phyloP scores from a whole-genome alignment of 2,888 invertebrate species.

The Onchidella celtica region DNA sequence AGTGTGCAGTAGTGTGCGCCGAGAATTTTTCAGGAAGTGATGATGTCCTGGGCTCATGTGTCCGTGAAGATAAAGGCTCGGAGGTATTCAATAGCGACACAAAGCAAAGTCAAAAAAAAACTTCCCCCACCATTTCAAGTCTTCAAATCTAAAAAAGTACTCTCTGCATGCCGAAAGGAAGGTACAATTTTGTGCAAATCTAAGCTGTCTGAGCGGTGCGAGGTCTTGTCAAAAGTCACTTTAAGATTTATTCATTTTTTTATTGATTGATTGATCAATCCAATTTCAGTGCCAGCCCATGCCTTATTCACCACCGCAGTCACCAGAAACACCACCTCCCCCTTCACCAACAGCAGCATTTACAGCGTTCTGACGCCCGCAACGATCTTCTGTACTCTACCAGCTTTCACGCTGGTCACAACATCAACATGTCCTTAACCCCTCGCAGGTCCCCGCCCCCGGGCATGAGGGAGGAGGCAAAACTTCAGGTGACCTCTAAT shows the following conservation, averaged over 20 bases:
- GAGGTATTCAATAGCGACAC: too few relatives aligned
- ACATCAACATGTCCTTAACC: neutral
- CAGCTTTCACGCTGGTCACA: slow-evolving; percentile 42
- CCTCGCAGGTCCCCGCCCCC: neutral
- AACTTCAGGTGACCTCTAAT: neutral
- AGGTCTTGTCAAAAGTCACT: too few relatives aligned
- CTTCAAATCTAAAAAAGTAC: too few relatives aligned
- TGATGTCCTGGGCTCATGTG: too few relatives aligned
- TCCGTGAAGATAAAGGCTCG: too few relatives aligned
- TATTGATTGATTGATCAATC: neutral
- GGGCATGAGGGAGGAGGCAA: neutral
- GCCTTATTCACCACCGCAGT: slow-evolving; percentile 34
- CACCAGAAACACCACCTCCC: slow-evolving; percentile 19
- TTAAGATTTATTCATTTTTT: neutral
- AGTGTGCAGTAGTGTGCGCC: too few relatives aligned
- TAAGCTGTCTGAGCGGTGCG: too few relatives aligned
- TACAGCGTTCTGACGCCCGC: neutral
- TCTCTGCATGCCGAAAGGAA: too few relatives aligned
- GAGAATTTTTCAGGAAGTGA: too few relatives aligned
- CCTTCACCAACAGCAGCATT: slow-evolving; percentile 7
- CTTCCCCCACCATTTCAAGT: too few relatives aligned
- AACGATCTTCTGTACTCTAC: slow-evolving; percentile 44
- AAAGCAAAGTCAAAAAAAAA: too few relatives aligned
- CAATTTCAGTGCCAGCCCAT: slow-evolving; percentile 29
- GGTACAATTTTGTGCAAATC: too few relatives aligned